Evolutionary conservation across 2,113 vertebrate species (phyloP).

Genomic region (Aleadryas rufinucha): DNA sequence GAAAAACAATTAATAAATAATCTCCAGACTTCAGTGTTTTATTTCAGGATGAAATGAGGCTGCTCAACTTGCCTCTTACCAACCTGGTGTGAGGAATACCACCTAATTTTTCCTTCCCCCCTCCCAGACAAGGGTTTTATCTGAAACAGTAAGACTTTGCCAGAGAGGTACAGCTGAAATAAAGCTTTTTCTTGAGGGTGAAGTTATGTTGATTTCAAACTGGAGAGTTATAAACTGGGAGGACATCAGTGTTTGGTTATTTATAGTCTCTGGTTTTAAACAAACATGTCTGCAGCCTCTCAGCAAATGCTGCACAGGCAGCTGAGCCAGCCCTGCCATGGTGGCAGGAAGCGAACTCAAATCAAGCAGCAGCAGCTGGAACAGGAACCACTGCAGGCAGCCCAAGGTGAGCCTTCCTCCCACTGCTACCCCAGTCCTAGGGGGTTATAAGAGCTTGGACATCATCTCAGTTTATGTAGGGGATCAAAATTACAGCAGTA

Average conservation of each 20-base stretch:
- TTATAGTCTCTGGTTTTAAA: neutral
- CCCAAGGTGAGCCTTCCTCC: neutral
- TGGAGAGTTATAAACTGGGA: neutral
- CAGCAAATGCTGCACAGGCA: neutral
- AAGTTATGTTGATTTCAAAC: neutral
- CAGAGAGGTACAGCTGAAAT: neutral
- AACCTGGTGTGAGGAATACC: neutral
- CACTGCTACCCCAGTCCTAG: rapidly evolving
- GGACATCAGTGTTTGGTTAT: neutral
- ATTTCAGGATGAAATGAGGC: neutral
- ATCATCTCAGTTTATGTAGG: neutral
- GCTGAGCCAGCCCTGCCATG: neutral
- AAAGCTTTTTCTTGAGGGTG: neutral
- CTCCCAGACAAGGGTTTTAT: neutral
- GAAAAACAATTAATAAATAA: neutral
- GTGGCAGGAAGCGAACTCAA: neutral
- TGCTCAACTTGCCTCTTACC: neutral
- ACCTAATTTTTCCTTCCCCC: neutral
- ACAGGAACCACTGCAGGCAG: constrained; percentile 8
- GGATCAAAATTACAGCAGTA: neutral
- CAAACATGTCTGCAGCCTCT: neutral
- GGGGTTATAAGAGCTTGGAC: neutral
- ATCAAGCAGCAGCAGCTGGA: neutral
- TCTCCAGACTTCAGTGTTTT: neutral
- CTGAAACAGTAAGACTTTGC: neutral